phyloP scores from a whole-genome alignment of 2,113 vertebrate species.

The Mobula hypostoma region DNA sequence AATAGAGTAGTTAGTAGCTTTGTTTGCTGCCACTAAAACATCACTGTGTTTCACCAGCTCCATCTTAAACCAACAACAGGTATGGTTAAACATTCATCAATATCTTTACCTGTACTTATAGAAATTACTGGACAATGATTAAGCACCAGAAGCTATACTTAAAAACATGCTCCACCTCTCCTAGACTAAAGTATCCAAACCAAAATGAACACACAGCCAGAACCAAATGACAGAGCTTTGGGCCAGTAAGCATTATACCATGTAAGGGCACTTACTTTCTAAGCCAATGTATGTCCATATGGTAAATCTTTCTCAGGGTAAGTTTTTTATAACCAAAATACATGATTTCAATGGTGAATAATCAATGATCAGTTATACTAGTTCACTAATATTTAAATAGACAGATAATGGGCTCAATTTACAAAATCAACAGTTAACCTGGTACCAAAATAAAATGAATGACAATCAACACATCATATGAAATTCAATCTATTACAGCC shows the following conservation, averaged over 20 bases:
- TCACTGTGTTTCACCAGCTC: too few species aligned
- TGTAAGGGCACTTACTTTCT: background rate
- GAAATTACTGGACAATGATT: background rate
- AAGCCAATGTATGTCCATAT: background rate
- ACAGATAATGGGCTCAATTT: background rate
- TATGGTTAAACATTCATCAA: background rate
- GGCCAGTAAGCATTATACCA: background rate
- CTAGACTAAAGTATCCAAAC: background rate
- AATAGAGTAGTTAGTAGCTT: too few species aligned
- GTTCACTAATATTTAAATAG: background rate
- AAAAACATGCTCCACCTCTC: background rate
- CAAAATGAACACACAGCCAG: background rate
- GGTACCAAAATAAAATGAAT: background rate
- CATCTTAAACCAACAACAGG: too few species aligned
- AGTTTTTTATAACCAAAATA: background rate
- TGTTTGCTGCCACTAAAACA: too few species aligned
- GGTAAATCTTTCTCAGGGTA: background rate
- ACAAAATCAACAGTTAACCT: conserved; percentile 20
- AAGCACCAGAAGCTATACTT: background rate
- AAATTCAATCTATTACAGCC: background rate
- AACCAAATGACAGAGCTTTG: background rate
- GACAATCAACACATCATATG: background rate
- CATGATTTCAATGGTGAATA: background rate
- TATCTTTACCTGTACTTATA: background rate
- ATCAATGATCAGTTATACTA: background rate